These are phyloP conservation scores for Melanaphis sacchari DNA, from an alignment of 1,140 invertebrate species.

Conservation along the genomic window DNA sequence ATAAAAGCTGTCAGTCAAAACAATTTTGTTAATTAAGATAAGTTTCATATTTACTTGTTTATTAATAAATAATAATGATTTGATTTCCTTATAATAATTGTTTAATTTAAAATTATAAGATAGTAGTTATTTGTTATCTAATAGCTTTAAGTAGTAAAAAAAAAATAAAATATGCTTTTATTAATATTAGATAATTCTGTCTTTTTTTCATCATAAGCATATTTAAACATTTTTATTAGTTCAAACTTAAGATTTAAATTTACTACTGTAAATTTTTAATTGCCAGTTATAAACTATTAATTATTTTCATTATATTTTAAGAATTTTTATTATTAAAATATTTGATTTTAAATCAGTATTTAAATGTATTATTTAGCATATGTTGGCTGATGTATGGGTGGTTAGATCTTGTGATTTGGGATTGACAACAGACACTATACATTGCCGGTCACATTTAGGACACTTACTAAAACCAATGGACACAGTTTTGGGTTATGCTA, in stretches of 20 bases:
- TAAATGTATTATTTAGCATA: constrained; percentile 70
- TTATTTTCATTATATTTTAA: not conserved
- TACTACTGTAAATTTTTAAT: not conserved
- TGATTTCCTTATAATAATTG: too few relatives aligned
- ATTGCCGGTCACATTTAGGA: constrained; percentile 92
- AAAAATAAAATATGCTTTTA: too few relatives aligned
- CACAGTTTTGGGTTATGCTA: constrained; percentile 85
- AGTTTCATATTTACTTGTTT: too few relatives aligned
- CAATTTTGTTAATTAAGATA: not conserved
- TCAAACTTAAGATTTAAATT: not conserved
- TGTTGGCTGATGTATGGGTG: constrained; percentile 92
- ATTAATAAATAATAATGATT: too few relatives aligned
- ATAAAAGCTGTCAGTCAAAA: too few relatives aligned
- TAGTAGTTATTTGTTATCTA: too few relatives aligned
- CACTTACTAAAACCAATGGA: constrained; percentile 93
- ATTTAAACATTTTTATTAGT: not conserved
- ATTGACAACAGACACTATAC: constrained; percentile 80
- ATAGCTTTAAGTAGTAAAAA: too few relatives aligned
- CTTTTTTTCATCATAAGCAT: not conserved
- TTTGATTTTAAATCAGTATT: not conserved
- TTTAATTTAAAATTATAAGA: too few relatives aligned
- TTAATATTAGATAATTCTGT: too few relatives aligned
- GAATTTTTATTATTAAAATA: not conserved
- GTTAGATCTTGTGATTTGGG: constrained; percentile 89
- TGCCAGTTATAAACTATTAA: not conserved